Conservation (phyloP, 2,797 vertebrate species). For the Arctocebus calabarensis region DNA sequence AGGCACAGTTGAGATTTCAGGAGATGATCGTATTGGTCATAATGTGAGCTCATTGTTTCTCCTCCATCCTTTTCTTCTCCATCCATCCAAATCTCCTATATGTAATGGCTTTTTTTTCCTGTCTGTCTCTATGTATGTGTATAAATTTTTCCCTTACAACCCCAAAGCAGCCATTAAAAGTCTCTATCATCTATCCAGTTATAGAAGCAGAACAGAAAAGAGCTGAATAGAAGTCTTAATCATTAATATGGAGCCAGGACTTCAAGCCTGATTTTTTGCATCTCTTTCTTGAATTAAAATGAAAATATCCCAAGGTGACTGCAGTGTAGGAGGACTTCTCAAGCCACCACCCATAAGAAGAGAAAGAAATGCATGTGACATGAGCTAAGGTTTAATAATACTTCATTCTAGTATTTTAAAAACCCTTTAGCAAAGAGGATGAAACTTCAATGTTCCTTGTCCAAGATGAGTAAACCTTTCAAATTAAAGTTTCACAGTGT, state of each 20-base stretch:
- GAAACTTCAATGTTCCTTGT: not conserved
- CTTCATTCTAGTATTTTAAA: constrained; percentile 29
- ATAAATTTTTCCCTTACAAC: not conserved
- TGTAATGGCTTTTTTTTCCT: constrained; percentile 44
- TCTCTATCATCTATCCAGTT: constrained; percentile 52
- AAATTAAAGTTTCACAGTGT: not conserved
- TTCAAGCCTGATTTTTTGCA: not conserved
- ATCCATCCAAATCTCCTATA: not conserved
- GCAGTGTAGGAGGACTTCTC: constrained; percentile 6
- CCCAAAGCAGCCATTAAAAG: constrained; percentile 57
- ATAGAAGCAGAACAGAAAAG: constrained; percentile 11
- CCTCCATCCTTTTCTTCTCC: constrained; percentile 45
- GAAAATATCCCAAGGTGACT: constrained; percentile 34
- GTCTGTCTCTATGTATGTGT: not conserved
- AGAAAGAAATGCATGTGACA: not conserved
- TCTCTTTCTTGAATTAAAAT: constrained; percentile 41
- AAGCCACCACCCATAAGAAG: not conserved
- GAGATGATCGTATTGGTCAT: constrained; percentile 55
- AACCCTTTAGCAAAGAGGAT: not conserved
- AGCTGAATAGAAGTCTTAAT: not conserved
- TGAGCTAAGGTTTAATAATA: not conserved
- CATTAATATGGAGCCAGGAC: not conserved
- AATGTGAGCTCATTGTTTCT: constrained; percentile 73
- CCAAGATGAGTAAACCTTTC: not conserved
- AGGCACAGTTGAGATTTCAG: constrained; percentile 69